These are phyloP conservation scores for Dicranocentrus wangi DNA, from an alignment of 2,888 invertebrate species.

Conservation along the genomic window DNA sequence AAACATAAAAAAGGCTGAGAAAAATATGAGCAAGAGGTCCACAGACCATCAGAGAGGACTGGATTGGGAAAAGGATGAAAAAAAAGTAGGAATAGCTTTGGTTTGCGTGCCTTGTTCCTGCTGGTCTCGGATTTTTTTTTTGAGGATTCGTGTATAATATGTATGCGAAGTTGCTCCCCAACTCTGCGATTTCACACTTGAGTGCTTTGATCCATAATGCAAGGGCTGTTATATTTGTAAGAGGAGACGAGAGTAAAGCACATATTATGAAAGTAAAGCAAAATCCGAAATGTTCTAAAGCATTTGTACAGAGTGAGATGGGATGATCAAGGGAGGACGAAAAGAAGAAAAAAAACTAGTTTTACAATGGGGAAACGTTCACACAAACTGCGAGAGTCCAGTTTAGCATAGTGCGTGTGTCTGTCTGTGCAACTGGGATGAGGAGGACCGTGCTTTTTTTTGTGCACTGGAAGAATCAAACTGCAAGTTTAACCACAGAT, in stretches of 20 bases:
- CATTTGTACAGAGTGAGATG: neutral
- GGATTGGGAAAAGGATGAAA: conserved; percentile 20
- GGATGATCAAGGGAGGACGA: conserved; percentile 13
- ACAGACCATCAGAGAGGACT: conserved; percentile 13
- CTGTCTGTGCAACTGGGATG: too few relatives aligned
- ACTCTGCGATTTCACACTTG: conserved; percentile 73
- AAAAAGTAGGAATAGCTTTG: conserved; percentile 10
- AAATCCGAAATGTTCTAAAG: neutral
- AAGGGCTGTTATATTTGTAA: conserved; percentile 63
- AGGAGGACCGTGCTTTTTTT: neutral
- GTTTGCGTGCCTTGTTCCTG: conserved; percentile 16
- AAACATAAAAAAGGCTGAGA: too few relatives aligned
- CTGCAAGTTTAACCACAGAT: too few relatives aligned
- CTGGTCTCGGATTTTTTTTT: conserved; percentile 23
- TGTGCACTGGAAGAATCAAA: too few relatives aligned
- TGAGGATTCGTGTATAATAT: conserved; percentile 23
- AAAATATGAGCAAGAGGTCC: conserved; percentile 4
- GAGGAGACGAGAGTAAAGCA: neutral
- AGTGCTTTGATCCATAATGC: conserved; percentile 73
- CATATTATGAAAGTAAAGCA: neutral
- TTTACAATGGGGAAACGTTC: neutral
- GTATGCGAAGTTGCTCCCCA: conserved; percentile 70
- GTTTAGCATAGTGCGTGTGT: too few relatives aligned
- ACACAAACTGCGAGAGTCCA: too few relatives aligned
- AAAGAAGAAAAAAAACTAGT: too few relatives aligned